Percentiles rank a stretch among this genome's conserved stretches.
phyloP scores from a whole-genome alignment of 2,888 invertebrate genomes.

The Acanthococcus lagerstroemiae region DNA sequence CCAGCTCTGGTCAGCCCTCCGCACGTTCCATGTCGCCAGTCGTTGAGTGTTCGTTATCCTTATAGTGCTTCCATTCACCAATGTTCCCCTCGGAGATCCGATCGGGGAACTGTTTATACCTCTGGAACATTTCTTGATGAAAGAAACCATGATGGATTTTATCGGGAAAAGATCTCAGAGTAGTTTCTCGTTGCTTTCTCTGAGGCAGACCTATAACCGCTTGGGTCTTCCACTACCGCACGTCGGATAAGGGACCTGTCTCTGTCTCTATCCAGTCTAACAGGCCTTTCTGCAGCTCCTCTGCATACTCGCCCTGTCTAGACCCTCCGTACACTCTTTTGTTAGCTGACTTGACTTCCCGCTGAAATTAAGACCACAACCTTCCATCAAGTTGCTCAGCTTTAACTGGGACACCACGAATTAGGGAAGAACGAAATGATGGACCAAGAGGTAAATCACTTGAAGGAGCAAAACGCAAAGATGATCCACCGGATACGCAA shows the following conservation, averaged over 20 bases:
- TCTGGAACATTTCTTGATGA: neutral
- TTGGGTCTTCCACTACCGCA: neutral
- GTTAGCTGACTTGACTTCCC: neutral
- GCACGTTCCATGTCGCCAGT: neutral
- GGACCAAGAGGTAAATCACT: too few relatives aligned
- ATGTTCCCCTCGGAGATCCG: neutral
- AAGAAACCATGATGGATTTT: neutral
- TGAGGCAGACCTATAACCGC: too few relatives aligned
- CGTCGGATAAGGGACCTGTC: neutral
- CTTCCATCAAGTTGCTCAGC: conserved; percentile 1
- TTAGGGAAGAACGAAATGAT: too few relatives aligned
- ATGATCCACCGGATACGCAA: too few relatives aligned
- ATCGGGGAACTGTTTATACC: neutral
- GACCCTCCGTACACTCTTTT: neutral
- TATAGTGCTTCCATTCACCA: neutral
- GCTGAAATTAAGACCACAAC: neutral
- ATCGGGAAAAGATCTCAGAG: neutral
- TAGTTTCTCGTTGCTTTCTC: neutral
- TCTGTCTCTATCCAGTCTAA: neutral
- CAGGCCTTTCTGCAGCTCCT: neutral
- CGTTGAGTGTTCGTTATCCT: neutral
- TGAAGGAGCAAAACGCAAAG: too few relatives aligned
- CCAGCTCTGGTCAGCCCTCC: neutral
- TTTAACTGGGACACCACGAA: neutral
- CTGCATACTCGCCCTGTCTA: neutral